Base-by-base conservation (phyloP, 2,797 vertebrate genomes). In the Danio aesculapii region DNA sequence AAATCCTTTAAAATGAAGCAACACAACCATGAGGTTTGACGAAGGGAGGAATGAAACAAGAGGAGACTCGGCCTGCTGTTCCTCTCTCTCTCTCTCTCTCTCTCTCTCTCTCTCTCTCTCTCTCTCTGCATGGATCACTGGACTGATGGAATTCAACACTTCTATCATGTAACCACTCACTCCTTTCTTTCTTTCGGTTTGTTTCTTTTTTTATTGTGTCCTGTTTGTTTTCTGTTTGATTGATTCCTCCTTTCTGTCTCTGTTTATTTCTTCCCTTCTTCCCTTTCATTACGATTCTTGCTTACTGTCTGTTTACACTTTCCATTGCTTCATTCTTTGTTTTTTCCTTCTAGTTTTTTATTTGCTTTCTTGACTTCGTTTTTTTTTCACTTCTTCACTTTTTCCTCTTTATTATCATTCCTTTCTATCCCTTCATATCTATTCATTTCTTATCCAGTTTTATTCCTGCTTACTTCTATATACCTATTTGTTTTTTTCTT, bases 1-100 rank as follows among this genome's bases (percentile, higher is more conserved):
- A 67, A 84, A 63, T 77, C 72, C 75, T 77, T 75, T 49, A 71
- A 72, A 83, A 78, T 79, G 79, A 79, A 74, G n/a, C 43, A 77
- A 81, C n/a, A 61, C 77, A 64, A 53, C 84, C 67, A 17, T 75
- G 75, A 63, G 39, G 63, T 74, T 67, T 64, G 16, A 59, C 5
- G 44, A 73, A 70, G 52, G 14, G 62, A 62, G 66, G 74, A 79
- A 83, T 73, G 67, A 80, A 81, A 58, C 44, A 14, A 74, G 75
- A 68, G 81, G 78, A 84, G 75, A 62, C 79, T 58, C 82, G 47
- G 57, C 75, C 63, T 62, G 46, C 61, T 63, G 58, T 77, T 63
- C 39, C 63, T 70, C 55, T 17, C 67, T 43, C 66, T 79, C 30
- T 63, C 41, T 58, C 64, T 59, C 52, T 76, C 57, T 62, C 67